Evolutionary conservation across 2,113 vertebrate species (phyloP).

Genomic region (Melozone crissalis): DNA sequence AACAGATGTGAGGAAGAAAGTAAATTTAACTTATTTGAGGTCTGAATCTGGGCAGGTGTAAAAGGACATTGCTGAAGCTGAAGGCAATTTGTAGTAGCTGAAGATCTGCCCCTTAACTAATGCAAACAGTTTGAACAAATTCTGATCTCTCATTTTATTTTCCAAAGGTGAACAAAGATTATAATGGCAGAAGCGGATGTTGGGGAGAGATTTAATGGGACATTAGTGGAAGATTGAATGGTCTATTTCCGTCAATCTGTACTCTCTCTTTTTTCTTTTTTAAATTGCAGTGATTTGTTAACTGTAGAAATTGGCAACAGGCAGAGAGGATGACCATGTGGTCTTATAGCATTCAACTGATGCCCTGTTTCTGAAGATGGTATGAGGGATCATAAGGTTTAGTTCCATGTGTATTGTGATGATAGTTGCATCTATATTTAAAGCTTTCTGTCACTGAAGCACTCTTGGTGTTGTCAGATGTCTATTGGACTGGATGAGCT

Average conservation of each 20-base stretch:
- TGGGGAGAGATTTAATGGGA: neutral
- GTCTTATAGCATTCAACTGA: slow-evolving; percentile 34
- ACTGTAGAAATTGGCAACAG: slow-evolving; percentile 5
- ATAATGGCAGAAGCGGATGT: neutral
- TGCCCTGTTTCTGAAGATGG: slow-evolving; percentile 57
- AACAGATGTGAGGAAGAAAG: neutral
- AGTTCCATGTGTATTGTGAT: slow-evolving; percentile 67
- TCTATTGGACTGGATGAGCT: slow-evolving; percentile 77
- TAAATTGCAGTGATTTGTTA: slow-evolving; percentile 54
- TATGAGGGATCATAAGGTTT: slow-evolving; percentile 66
- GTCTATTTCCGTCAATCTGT: slow-evolving; percentile 38
- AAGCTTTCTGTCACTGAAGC: slow-evolving; percentile 75
- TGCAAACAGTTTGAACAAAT: neutral
- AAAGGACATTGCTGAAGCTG: neutral
- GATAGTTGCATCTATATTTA: slow-evolving; percentile 81
- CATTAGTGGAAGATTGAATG: neutral
- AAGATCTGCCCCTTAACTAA: neutral
- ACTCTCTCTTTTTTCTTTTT: slow-evolving; percentile 12
- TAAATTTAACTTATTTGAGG: neutral
- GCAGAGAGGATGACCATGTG: neutral
- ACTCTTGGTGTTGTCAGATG: slow-evolving; percentile 78
- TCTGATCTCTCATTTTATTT: neutral
- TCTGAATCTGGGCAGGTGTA: neutral
- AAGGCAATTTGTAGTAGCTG: neutral
- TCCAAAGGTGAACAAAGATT: neutral